Evolutionary conservation across 2,797 vertebrate species (phyloP), one percentile per base, ranked within the genome.

Genomic region (Acridotheres tristis): DNA sequence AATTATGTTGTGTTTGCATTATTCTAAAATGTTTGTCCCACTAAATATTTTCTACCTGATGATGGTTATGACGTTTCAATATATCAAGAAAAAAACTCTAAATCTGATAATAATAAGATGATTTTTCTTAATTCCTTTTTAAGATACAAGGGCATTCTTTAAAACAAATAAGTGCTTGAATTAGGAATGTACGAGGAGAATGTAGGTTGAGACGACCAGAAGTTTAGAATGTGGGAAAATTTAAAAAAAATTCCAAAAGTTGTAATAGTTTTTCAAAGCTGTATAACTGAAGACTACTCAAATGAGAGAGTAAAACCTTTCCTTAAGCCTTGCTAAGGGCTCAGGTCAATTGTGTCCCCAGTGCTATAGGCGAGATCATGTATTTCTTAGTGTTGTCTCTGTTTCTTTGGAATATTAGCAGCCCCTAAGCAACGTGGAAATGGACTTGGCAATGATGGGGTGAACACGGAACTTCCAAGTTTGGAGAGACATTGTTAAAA

Each of bases 321-420:
- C 9, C 19, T 61, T 47, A 62, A 50, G 21, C 11, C 16, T 59
- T 2, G 0, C 8, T 62, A 15, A 47, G 40, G 3, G 67, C 30
- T 74, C 17, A n/a, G 13, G 32, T 79, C 48, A 23, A 8, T 80
- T 48, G 19, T 51, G 20, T 40, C 13, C 75, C 13, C 20, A 30
- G 16, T 20, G 26, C 29, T 66, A 0, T 7, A 11, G 17, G 17
- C 83, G 13, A 72, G 7, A 7, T 45, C 0, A 1, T 29, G 9
- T 42, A 13, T 73, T 85, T 85, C 21, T 66, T 38, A 6, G 17
- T 17, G 4, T 13, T 72, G 16, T 79, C 7, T 4, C 5, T 47
- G 8, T 53, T 76, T 66, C 26, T 80, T 59, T 65, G 58, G 26
- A 68, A 23, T 8, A 42, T 50, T n/a, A 57, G 22, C 19, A 84